Conservation (phyloP, 2,113 vertebrate species). For the Scomber japonicus region DNA sequence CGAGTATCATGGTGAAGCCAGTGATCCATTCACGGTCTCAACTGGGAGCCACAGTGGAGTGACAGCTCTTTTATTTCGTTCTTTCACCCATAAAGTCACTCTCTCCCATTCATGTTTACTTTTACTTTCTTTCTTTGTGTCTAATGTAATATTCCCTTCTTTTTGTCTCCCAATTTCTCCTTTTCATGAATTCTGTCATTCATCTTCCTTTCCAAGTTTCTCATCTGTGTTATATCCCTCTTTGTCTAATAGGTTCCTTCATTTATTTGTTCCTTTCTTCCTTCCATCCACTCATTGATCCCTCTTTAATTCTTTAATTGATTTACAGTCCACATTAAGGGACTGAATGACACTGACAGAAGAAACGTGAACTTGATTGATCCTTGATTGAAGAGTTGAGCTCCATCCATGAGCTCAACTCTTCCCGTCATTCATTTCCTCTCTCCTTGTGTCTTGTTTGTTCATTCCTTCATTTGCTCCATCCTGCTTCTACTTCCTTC, state of each 20-base stretch:
- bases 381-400: too few species aligned
- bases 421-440: not conserved
- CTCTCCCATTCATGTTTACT: not conserved
- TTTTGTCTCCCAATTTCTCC: not conserved
- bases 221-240: not conserved
- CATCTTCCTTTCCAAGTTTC: not conserved
- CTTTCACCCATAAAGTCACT: slow-evolving; percentile 13
- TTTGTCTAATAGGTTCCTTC: not conserved
- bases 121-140: not conserved
- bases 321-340: too few species aligned
- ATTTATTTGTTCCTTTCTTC: not conserved
- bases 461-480: slow-evolving; percentile 9
- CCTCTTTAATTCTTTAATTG: not conserved
- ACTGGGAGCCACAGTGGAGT: slow-evolving; percentile 32
- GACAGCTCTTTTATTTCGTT: slow-evolving; percentile 54
- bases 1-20: slow-evolving; percentile 36
- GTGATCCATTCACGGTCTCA: slow-evolving; percentile 50
- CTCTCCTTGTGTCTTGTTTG: not conserved
- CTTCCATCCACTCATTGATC: not conserved
- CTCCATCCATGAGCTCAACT: too few species aligned
- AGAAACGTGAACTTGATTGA: too few species aligned
- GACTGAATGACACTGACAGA: too few species aligned
- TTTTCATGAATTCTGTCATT: not conserved
- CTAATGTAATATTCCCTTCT: too few species aligned
- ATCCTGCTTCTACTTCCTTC: not conserved